Evolutionary conservation across 1,140 invertebrate species (phyloP).

Genomic region (Diprion similis): DNA sequence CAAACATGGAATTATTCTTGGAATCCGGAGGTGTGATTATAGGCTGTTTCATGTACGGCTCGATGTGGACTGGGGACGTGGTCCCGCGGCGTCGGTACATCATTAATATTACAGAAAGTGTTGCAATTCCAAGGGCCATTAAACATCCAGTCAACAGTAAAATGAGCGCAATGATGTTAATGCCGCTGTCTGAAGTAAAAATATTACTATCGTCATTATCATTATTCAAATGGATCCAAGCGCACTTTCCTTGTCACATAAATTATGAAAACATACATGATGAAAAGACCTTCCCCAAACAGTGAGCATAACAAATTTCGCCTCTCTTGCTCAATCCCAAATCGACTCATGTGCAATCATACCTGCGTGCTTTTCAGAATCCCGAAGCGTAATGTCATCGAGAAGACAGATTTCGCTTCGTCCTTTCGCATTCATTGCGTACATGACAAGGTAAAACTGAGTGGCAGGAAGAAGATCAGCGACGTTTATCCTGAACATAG

Average conservation of each 20-base stretch:
- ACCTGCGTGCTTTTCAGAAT: constrained; percentile 87
- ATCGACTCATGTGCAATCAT: constrained; percentile 37
- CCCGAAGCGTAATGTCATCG: constrained; percentile 85
- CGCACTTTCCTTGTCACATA: no score
- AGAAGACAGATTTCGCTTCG: constrained; percentile 80
- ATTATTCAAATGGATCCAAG: no score
- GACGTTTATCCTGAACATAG: constrained; percentile 74
- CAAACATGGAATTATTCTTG: constrained; percentile 61
- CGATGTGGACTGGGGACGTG: constrained; percentile 59
- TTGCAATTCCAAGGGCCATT: constrained; percentile 68
- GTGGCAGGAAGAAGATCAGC: constrained; percentile 68
- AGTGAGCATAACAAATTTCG: no score
- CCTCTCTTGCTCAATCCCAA: no score
- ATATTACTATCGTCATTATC: constrained; percentile 12
- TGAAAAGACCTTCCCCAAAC: no score
- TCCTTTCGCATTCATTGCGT: constrained; percentile 87
- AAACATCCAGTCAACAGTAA: constrained; percentile 67
- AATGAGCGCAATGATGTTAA: constrained; percentile 69
- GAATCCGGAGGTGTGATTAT: constrained; percentile 63
- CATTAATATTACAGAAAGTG: constrained; percentile 68
- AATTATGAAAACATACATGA: no score
- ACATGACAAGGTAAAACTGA: constrained; percentile 72
- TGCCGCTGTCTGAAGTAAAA: constrained; percentile 64
- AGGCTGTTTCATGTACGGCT: constrained; percentile 65
- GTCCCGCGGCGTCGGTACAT: constrained; percentile 57